Base-by-base conservation (phyloP, 2,888 invertebrate genomes). In the Melanophora roralis region DNA sequence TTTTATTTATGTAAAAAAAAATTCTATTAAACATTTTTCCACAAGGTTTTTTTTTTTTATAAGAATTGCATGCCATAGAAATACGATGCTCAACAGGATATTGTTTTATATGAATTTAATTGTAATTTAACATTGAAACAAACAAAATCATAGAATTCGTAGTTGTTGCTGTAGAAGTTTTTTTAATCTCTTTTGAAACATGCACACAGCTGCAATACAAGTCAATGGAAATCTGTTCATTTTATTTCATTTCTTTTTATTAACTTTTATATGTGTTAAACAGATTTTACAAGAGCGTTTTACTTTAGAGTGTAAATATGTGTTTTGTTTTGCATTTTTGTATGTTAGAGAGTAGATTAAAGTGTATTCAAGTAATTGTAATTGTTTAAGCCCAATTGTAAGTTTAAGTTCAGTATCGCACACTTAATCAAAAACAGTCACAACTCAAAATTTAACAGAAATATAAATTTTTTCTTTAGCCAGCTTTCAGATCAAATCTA, bases 81-180 rank as follows among this genome's bases (percentile, higher is more conserved):
- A 5, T 27, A 49, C 40, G 84, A 82, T 83, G 80, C 84, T 84
- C 86, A 84, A 84, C 84, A 86, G 85, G 86, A 86, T 86, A 86
- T 86, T 84, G 83, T 85, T 86, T 86, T 85, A 86, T 86, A 85
- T 82, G 86, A 85, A 85, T 86, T 86, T 86, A 86, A 86, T 86
- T 86, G 86, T 86, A 85, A 83, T 85, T 86, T 85, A 85, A 85
- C n/a, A n/a, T n/a, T 83, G 84, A 84, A 82, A 72, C n/a, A 62
- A 57, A 72, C 27, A 62, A 57, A 65, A 60, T 65, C 45, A 60
- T 47, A 27, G 45, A 47, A 38, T 36, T 45, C 64, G 51, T 60
- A 59, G 12, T 45, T 67, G n/a, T 14, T 16, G 76, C 45, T 19
- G 32, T 11, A 7, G n/a, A n/a, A n/a, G n/a, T 11, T 9, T 43